Conservation (phyloP, 1,140 invertebrate species). For the Andrena cerasifolii region DNA sequence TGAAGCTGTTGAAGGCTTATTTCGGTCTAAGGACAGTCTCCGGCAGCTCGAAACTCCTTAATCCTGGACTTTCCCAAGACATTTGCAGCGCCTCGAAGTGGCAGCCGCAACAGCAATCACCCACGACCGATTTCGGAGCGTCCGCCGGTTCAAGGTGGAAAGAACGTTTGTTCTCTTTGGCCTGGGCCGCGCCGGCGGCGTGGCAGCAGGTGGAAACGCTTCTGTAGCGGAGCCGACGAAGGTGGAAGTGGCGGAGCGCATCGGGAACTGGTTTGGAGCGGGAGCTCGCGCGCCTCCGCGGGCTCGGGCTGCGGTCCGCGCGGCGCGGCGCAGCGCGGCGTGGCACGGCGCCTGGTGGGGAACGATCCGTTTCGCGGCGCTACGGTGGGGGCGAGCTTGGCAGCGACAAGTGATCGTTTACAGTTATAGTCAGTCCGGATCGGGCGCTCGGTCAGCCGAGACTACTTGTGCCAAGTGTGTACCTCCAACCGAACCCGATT, state of each 20-base stretch:
- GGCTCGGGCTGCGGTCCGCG: not conserved
- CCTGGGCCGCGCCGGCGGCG: slow-evolving; percentile 18
- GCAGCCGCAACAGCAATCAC: too few species aligned
- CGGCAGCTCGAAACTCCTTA: too few species aligned
- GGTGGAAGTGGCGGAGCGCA: slow-evolving; percentile 51
- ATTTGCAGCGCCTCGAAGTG: too few species aligned
- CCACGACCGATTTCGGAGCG: not conserved
- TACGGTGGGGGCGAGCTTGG: slow-evolving; percentile 54
- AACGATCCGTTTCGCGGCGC: slow-evolving; percentile 24
- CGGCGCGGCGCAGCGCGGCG: not conserved
- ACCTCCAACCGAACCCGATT: slow-evolving; percentile 14
- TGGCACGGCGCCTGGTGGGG: slow-evolving; percentile 22
- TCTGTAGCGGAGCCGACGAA: slow-evolving; percentile 53
- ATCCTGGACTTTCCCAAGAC: too few species aligned
- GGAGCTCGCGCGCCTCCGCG: slow-evolving; percentile 22
- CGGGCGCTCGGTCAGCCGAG: slow-evolving; percentile 81
- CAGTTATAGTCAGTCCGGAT: slow-evolving; percentile 83
- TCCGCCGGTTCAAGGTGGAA: slow-evolving; percentile 7
- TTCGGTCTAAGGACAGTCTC: too few species aligned
- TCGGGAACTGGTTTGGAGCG: slow-evolving; percentile 48
- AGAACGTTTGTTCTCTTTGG: slow-evolving; percentile 20
- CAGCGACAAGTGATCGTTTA: slow-evolving; percentile 82
- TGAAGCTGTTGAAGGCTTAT: too few species aligned
- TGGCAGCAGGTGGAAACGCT: slow-evolving; percentile 60
- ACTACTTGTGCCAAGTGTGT: slow-evolving; percentile 54